Evolutionary conservation across 2,888 invertebrate species (phyloP), one percentile per base, ranked within the genome.

Genomic region (Cryptus armator): DNA sequence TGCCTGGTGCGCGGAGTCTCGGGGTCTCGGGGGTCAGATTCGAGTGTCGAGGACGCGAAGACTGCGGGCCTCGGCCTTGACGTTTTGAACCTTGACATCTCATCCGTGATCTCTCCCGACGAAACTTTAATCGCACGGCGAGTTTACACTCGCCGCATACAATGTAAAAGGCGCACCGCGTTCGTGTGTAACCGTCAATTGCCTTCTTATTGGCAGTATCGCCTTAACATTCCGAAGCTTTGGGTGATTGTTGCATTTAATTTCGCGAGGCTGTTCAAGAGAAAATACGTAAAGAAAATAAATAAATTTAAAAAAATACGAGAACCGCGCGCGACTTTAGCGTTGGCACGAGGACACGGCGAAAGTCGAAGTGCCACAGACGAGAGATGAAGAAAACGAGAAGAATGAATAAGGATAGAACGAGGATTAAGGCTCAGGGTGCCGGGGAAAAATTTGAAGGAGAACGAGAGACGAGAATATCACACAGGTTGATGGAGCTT

Each of bases 31-130:
- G 79, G 79, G 82, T 84, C 82, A 79, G 59, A 67, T 16, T 12
- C 59, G 29, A 62, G 79, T 81, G 85, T 79, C 85, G 79, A 85
- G 85, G 85, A 76, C 85, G 75, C 71, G 43, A 10, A 51, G 71
- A 68, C 81, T 68, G 59, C 71, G 46, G 67, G 48, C 74, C 12
- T 29, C 76, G 83, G 71, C 81, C 83, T 86, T 83, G 77, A 86
- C 77, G 72, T 62, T 44, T 32, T 59, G 72, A 71, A 80, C 83
- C 83, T 83, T 76, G 83, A 77, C 83, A 66, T 68, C 64, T 81
- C 77, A 80, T 68, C 68, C 81, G 74, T 70, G 81, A 82, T 83
- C 85, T 71, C 64, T 59, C 67, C 46, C 32, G 29, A 67, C 75
- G 53, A 83, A 76, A 71, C 59, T 37, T 53, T 67, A 43, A 72